Percentiles rank a stretch among this genome's conserved stretches.
These are phyloP conservation scores for Lamellibrachia satsuma DNA, from an alignment of 2,888 invertebrate species.

Conservation along the genomic window DNA sequence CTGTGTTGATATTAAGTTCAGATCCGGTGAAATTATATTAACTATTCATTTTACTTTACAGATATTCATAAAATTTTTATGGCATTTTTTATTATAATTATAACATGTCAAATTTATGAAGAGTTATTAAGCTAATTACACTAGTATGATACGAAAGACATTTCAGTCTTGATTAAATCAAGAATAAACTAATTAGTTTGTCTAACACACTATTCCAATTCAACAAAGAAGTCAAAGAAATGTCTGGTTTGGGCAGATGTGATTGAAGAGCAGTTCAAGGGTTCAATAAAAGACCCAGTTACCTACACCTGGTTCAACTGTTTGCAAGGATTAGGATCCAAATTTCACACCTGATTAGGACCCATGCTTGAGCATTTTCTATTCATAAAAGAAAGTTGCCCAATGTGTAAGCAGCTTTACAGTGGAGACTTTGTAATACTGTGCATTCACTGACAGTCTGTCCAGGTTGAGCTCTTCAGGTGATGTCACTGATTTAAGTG, in stretches of 20 bases:
- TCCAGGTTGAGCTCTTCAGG: too few relatives aligned
- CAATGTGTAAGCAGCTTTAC: too few relatives aligned
- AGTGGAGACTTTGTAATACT: too few relatives aligned
- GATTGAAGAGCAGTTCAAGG: neutral
- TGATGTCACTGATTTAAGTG: too few relatives aligned
- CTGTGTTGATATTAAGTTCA: neutral
- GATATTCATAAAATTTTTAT: too few relatives aligned
- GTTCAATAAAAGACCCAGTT: neutral
- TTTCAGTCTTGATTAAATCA: neutral
- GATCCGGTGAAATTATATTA: neutral
- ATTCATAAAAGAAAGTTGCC: neutral
- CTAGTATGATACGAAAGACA: neutral
- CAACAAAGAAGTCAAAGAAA: neutral
- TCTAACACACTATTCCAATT: neutral
- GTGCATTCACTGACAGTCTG: too few relatives aligned
- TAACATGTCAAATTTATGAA: neutral
- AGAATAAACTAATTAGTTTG: neutral
- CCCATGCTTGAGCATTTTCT: neutral
- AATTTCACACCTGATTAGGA: neutral
- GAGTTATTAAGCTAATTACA: neutral
- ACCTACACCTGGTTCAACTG: neutral
- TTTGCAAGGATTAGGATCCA: neutral
- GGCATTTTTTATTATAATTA: too few relatives aligned
- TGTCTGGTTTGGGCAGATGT: neutral
- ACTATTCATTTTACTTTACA: neutral